Base-by-base conservation (phyloP, 2,797 vertebrate species). In the Chaenodraco wilsoni region DNA sequence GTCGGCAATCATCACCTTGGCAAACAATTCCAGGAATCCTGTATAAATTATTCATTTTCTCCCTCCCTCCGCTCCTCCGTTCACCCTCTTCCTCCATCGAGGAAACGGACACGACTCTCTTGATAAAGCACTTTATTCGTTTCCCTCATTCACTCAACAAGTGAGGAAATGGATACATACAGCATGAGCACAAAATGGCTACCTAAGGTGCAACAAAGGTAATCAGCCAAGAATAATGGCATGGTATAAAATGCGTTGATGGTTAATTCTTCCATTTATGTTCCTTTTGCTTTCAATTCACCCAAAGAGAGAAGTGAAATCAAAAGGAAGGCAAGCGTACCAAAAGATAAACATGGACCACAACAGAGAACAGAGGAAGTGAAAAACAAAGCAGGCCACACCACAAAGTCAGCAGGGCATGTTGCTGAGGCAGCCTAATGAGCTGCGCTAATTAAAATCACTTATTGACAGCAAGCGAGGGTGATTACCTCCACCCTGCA, bases 11-110 rank as follows among this genome's bases (percentile, higher is more conserved):
- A 95, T 94, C 94, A 95, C 94, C 94, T 94, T 92, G 91, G 91
- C 93, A 95, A 95, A 95, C 92, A 95, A 94, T 94, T 95, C 94
- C 94, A 91, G 92, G 93, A 95, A 95, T 92, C 91, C 89, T 80
- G 82, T 89, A 94, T 94, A 92, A 95, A 95, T 95, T 93, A 95
- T 95, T 95, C 93, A 95, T 94, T 89, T 52, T 79, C 83, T 78
- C 57, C 58, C 85, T 78, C 74, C 54, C 74, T 61, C 64, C 61
- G 67, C 74, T 76, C 69, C 82, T 83, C 67, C 44, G 73, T 80
- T 70, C 79, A 51, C 67, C 50, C 73, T 84, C 79, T 76, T 85
- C 74, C 82, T 84, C 77, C 45, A 72, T 74, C 83, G 74, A 87
- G 81, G 88, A 87, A 90, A 87, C 78, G 62, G 83, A 88, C 82